Evolutionary conservation across 2,113 vertebrate genomes (phyloP), one percentile per base, ranked within the genome.

Genomic region (Malurus alboscapulatus): DNA sequence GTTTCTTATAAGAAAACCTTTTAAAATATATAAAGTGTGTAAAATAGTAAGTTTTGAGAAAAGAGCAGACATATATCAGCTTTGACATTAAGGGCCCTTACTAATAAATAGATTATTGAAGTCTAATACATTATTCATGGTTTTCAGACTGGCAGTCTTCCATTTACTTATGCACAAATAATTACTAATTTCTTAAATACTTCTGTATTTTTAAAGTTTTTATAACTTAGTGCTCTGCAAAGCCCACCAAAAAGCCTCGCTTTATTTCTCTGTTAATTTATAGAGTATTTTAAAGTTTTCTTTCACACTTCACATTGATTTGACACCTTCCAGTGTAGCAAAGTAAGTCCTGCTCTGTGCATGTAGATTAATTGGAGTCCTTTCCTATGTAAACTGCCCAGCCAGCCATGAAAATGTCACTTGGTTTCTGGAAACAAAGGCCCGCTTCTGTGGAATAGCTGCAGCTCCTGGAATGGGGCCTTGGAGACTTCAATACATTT

Each of bases 341-440:
- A 87, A 85, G 44, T 51, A 77, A 92, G 44, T 77, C 63, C 81
- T 74, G 59, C 87, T 90, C 84, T 73, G 88, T 89, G 62, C 50
- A 17, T 27, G 63, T 77, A 77, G 84, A 96, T 87, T 87, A 94
- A 91, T 67, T 90, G 72, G 71, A 80, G 79, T 77, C 53, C 75
- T 92, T 91, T 93, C 90, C 89, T 80, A 80, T 87, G 96, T 38
- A 69, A 95, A 85, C 93, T 94, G 93, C 57, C 82, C 78, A 92
- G 75, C 78, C 81, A 89, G 65, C 94, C 96, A 88, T 95, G 96
- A 90, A 94, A 96, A 95, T 94, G 94, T 92, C 92, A 94, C 63
- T 90, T 78, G 50, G 66, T 69, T 94, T 90, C 73, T 95, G 92
- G 83, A 95, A 92, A 95, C 94, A 94, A 95, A 94, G 75, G 36